phyloP scores from a whole-genome alignment of 2,888 invertebrate species.

The Morpho achilles region DNA sequence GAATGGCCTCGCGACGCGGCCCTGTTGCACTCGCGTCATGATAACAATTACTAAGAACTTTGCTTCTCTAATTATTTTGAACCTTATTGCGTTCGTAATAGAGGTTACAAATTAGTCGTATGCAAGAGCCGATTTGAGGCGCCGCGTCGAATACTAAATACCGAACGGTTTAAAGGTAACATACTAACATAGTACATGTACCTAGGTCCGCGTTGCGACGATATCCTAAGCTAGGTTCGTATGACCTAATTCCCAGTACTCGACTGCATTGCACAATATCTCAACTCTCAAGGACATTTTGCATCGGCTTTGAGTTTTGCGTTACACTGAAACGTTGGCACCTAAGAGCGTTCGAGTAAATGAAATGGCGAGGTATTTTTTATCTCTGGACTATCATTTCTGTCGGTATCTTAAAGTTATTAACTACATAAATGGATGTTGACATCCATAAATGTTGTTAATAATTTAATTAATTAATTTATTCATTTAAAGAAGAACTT shows the following conservation, averaged over 20 bases:
- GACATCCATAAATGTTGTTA: too few relatives aligned
- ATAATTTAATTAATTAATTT: too few relatives aligned
- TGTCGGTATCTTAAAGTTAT: too few relatives aligned
- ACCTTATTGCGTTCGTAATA: slow-evolving; percentile 15
- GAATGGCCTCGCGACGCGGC: slow-evolving; percentile 42
- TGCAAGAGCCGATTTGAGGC: slow-evolving; percentile 22
- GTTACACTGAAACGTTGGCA: slow-evolving; percentile 11
- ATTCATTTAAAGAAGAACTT: too few relatives aligned
- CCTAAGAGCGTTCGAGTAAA: too few relatives aligned
- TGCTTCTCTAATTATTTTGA: slow-evolving; percentile 37
- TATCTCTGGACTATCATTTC: too few relatives aligned
- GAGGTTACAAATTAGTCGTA: slow-evolving; percentile 2
- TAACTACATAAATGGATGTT: too few relatives aligned
- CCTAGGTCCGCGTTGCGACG: slow-evolving; percentile 26
- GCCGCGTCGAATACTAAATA: slow-evolving; percentile 32
- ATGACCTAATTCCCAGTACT: slow-evolving; percentile 31
- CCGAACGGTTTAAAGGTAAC: slow-evolving; percentile 32
- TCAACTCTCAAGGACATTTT: slow-evolving; percentile 27
- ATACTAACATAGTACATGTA: slow-evolving; percentile 26
- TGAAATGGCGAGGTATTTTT: too few relatives aligned
- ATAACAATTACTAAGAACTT: slow-evolving; percentile 63
- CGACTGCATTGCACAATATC: slow-evolving; percentile 31
- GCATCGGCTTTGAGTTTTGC: slow-evolving; percentile 22
- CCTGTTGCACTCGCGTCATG: slow-evolving; percentile 53
- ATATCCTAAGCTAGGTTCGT: slow-evolving; percentile 29